phyloP scores from a whole-genome alignment of 2,797 vertebrate species.

The Bovichtus variegatus region DNA sequence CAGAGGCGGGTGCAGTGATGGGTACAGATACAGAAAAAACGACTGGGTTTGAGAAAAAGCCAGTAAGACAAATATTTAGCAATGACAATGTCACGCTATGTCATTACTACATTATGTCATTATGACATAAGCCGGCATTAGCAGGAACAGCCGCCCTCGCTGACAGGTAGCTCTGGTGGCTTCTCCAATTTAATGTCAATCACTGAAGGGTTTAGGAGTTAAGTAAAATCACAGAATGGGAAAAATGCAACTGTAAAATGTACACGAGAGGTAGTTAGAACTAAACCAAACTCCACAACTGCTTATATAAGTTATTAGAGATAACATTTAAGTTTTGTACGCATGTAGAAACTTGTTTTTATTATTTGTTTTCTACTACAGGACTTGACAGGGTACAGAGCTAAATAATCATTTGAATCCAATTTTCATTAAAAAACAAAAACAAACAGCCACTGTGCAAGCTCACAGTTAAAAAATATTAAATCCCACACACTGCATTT shows the following conservation, averaged over 20 bases:
- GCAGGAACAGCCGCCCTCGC: constrained; percentile 96
- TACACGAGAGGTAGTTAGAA: not conserved
- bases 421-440: not conserved
- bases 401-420: not conserved
- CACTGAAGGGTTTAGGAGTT: constrained; percentile 89
- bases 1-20: constrained; percentile 78
- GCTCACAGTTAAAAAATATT: not conserved
- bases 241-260: not conserved
- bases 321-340: not conserved
- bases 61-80: constrained; percentile 51
- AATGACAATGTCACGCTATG: too few species aligned
- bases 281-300: not conserved
- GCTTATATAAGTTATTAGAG: not conserved
- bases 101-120: too few species aligned
- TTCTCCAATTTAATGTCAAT: constrained; percentile 99
- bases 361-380: not conserved
- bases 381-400: not conserved
- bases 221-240: constrained; percentile 75
- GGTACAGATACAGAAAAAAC: constrained; percentile 57
- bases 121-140: constrained; percentile 80
- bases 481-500: not conserved
- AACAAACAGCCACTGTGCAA: not conserved
- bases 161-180: constrained; percentile 93
- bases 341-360: not conserved
- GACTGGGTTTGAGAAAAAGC: constrained; percentile 65